phyloP scores from a whole-genome alignment of 2,888 invertebrate genomes.

The Xestia rhomboidea region DNA sequence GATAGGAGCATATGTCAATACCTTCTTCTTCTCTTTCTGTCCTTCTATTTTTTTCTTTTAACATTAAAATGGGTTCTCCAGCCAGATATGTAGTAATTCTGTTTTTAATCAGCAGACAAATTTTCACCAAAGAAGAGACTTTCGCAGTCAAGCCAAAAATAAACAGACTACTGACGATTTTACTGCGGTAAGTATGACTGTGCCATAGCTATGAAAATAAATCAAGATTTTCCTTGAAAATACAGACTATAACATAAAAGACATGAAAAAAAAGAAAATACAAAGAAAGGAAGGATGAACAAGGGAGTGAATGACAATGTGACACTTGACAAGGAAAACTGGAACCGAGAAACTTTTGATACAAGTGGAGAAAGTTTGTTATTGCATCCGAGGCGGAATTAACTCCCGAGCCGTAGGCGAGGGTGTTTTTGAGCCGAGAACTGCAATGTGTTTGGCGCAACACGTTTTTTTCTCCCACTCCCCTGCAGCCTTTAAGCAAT shows the following conservation, averaged over 20 bases:
- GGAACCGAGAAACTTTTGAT: no score
- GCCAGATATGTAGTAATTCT: background rate
- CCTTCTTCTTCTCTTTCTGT: background rate
- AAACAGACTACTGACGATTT: conserved; percentile 17
- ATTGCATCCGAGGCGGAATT: no score
- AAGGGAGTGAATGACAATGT: background rate
- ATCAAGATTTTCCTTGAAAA: background rate
- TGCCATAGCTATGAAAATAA: background rate
- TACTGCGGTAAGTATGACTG: conserved; percentile 1
- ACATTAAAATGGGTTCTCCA: background rate
- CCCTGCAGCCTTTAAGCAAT: background rate
- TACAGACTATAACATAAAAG: background rate
- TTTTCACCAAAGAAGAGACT: conserved; percentile 13
- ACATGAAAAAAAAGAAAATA: background rate
- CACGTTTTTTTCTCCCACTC: background rate
- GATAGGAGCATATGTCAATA: background rate
- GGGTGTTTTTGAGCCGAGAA: no score
- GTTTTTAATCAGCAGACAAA: background rate
- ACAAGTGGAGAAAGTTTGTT: no score
- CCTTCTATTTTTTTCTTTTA: background rate
- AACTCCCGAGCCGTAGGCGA: no score
- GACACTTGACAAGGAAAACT: background rate
- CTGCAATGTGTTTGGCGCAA: no score
- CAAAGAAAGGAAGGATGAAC: background rate
- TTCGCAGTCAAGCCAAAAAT: conserved; percentile 22